Base-by-base conservation (phyloP, 2,113 vertebrate genomes). In the Halcyon malimbica region DNA sequence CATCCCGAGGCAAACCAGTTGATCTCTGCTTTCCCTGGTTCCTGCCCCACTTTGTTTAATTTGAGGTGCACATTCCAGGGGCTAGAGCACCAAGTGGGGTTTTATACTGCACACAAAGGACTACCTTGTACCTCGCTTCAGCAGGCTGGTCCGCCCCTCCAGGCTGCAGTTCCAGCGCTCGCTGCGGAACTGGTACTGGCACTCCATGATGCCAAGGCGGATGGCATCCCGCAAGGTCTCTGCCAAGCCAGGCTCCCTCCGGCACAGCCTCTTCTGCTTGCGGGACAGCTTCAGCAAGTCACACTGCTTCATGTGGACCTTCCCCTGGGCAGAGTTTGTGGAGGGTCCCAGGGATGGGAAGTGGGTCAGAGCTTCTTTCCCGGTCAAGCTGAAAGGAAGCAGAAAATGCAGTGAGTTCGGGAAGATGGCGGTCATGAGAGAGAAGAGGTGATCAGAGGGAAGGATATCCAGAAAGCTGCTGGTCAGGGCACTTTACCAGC, bases 101-200 rank as follows among this genome's bases (percentile, higher is more conserved):
- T 20, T 24, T 13, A 24, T 69, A 62, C 82, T 7, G 11, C 70
- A 29, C 20, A 29, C 74, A 29, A 33, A 65, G 42, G 63, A 4
- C 67, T 60, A 83, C 91, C 88, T 71, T 97, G 95, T 84, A 99
- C 99, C 99, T 99, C 99, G 98, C 96, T 99, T 99, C 76, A 99
- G 98, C 71, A 99, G 99, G 77, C 98, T 99, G 2, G 98, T 99
- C 37, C 99, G 97, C 29, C 99, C 99, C 86, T 99, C 99, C 98
- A 99, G 97, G 86, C 99, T 99, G 97, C 99, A 99, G 97, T 99
- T 99, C 99, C 99, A 99, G 97, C 99, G 99, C 97, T 99, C 99
- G 1, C 98, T 98, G 75, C 98, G 98, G 93, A 99, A 99, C 95
- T 99, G 99, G 93, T 99, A 99, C 80, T 99, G 99, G 91, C 99